Percentiles rank a stretch among this genome's conserved stretches.
These are phyloP conservation scores for Orthosia gracilis DNA, from an alignment of 2,888 invertebrate genomes.

Conservation along the genomic window DNA sequence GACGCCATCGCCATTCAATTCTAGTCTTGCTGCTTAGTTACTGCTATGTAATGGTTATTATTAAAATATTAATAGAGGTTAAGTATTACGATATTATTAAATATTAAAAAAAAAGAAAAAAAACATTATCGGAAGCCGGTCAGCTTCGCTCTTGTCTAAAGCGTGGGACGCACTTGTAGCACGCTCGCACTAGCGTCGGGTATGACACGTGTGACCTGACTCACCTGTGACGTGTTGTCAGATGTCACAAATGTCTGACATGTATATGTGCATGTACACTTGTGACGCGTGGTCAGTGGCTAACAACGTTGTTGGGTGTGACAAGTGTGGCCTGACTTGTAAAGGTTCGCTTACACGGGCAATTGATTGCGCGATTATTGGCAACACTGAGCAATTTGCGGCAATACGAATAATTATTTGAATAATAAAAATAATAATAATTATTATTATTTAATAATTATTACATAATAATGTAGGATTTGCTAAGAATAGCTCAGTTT, in stretches of 20 bases:
- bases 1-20: slow-evolving; percentile 89
- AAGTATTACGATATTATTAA: slow-evolving; percentile 82
- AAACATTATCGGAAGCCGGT: slow-evolving; percentile 43
- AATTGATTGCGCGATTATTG: too few species aligned
- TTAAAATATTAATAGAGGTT: slow-evolving; percentile 78
- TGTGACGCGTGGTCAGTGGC: too few species aligned
- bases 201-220: slow-evolving; percentile 11
- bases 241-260: too few species aligned
- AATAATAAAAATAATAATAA: too few species aligned
- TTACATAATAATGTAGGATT: too few species aligned
- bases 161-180: slow-evolving; percentile 29
- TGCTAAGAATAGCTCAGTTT: too few species aligned
- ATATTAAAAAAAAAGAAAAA: slow-evolving; percentile 49
- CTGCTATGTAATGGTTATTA: slow-evolving; percentile 82
- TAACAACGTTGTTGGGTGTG: slow-evolving; percentile 15
- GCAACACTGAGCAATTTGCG: too few species aligned
- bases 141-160: slow-evolving; percentile 34
- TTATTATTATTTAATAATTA: too few species aligned
- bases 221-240: not conserved
- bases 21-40: slow-evolving; percentile 88
- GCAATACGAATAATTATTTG: too few species aligned
- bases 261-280: too few species aligned
- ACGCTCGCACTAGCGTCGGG: slow-evolving; percentile 9
- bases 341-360: too few species aligned
- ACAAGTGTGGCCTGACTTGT: slow-evolving; percentile 1